Conservation (phyloP, 2,113 vertebrate genomes). For the Pangasianodon hypophthalmus region DNA sequence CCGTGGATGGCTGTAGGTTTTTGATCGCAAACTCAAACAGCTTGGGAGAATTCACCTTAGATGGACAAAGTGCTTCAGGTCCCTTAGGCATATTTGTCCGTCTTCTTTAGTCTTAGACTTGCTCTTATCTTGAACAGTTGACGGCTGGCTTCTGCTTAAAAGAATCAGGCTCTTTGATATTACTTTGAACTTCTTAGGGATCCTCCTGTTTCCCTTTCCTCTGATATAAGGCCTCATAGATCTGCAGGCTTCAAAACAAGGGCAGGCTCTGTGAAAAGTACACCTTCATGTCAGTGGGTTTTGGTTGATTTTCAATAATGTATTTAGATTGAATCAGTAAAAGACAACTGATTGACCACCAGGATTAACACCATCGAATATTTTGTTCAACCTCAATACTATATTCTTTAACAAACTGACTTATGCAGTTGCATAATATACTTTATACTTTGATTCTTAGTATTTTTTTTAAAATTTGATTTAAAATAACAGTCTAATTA, state of each 20-base stretch:
- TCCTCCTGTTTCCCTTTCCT: constrained; percentile 42
- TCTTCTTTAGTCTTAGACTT: constrained; percentile 9
- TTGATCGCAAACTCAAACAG: constrained; percentile 65
- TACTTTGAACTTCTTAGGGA: constrained; percentile 41
- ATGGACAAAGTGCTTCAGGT: constrained; percentile 65
- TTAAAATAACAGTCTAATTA: not conserved
- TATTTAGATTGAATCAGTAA: not conserved
- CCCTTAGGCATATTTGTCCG: constrained; percentile 43
- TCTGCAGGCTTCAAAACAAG: constrained; percentile 18
- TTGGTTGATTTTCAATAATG: not conserved
- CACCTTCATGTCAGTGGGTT: not conserved
- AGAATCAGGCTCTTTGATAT: constrained; percentile 44
- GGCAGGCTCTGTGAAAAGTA: not conserved
- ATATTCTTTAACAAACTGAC: not conserved
- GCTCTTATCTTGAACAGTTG: constrained; percentile 25
- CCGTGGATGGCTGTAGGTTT: constrained; percentile 57
- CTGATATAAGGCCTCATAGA: constrained; percentile 12
- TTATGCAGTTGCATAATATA: not conserved
- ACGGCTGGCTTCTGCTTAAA: constrained; percentile 39
- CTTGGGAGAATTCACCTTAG: constrained; percentile 56
- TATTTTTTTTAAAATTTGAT: not conserved
- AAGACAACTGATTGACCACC: not conserved
- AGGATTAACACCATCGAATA: not conserved
- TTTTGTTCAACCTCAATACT: not conserved
- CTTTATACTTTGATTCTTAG: not conserved